phyloP scores from a whole-genome alignment of 2,113 vertebrate genomes.

The Ptilorrhoa leucosticta region DNA sequence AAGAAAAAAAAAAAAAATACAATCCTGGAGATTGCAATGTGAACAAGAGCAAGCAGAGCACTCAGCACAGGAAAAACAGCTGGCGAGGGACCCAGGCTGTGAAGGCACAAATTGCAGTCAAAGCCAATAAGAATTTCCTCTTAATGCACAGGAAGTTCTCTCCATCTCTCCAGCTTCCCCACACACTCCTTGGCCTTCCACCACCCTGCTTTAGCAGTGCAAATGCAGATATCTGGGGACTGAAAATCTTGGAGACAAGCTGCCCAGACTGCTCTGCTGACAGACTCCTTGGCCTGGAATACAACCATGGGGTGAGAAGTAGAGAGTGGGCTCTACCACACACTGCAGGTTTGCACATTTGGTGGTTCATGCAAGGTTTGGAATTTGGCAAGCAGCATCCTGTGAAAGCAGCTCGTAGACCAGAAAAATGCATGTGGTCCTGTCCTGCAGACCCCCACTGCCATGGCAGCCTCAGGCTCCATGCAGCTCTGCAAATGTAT shows the following conservation, averaged over 20 bases:
- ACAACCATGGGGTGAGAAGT: not conserved
- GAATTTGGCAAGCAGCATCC: not conserved
- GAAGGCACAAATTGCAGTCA: slow-evolving; percentile 37
- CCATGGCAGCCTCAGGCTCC: not conserved
- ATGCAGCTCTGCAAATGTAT: not conserved
- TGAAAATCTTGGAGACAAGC: not conserved
- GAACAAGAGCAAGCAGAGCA: slow-evolving; percentile 36
- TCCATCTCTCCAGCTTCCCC: not conserved
- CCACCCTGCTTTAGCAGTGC: not conserved
- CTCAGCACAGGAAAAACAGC: slow-evolving; percentile 52
- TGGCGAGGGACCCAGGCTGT: slow-evolving; percentile 31
- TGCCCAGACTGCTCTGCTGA: not conserved
- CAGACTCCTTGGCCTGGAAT: not conserved
- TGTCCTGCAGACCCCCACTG: not conserved
- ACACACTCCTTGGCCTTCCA: not conserved
- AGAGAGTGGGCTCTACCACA: not conserved
- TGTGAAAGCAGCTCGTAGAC: not conserved
- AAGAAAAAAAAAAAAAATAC: slow-evolving; percentile 44
- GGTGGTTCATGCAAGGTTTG: not conserved
- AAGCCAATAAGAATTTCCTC: slow-evolving; percentile 34
- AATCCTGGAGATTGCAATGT: slow-evolving; percentile 37
- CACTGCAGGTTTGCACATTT: not conserved
- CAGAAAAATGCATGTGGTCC: not conserved
- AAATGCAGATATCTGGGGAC: not conserved
- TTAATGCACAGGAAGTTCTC: slow-evolving; percentile 34